These are phyloP conservation scores for Xyrauchen texanus DNA, from an alignment of 2,113 vertebrate genomes.

Conservation along the genomic window DNA sequence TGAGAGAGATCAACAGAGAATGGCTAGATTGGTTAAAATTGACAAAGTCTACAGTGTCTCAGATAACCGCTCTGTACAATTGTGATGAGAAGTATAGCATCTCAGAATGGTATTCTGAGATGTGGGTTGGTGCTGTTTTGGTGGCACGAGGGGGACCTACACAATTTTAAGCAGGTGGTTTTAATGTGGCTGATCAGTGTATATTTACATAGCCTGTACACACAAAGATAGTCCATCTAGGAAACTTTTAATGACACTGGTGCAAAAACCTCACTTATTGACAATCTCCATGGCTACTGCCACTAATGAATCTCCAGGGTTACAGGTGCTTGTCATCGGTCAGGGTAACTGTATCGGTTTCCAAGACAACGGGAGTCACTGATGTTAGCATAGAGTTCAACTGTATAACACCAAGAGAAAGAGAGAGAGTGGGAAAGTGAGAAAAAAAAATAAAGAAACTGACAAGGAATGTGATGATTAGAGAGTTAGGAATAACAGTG, in stretches of 20 bases:
- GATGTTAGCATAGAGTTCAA: constrained; percentile 65
- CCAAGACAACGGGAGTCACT: constrained; percentile 67
- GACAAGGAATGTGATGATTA: not conserved
- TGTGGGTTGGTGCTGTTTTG: too few relatives aligned
- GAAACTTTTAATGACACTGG: constrained; percentile 39
- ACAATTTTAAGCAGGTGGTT: too few relatives aligned
- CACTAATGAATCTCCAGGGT: constrained; percentile 53
- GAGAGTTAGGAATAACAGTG: too few relatives aligned
- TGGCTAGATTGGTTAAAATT: too few relatives aligned
- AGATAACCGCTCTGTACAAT: too few relatives aligned
- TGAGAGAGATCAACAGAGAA: too few relatives aligned
- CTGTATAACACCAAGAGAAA: constrained; percentile 39
- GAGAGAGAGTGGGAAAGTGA: not conserved
- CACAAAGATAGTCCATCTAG: not conserved
- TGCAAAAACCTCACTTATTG: constrained; percentile 32
- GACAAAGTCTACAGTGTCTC: too few relatives aligned
- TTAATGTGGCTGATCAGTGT: too few relatives aligned
- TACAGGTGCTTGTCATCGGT: constrained; percentile 44
- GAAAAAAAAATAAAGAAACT: not conserved
- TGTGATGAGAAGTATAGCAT: too few relatives aligned
- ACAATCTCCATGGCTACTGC: constrained; percentile 40
- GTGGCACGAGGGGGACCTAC: too few relatives aligned
- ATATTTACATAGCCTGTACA: not conserved
- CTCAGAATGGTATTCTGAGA: too few relatives aligned
- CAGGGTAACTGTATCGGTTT: constrained; percentile 43